Evolutionary conservation across 2,797 vertebrate genomes (phyloP).

Genomic region (Valencia hispanica): DNA sequence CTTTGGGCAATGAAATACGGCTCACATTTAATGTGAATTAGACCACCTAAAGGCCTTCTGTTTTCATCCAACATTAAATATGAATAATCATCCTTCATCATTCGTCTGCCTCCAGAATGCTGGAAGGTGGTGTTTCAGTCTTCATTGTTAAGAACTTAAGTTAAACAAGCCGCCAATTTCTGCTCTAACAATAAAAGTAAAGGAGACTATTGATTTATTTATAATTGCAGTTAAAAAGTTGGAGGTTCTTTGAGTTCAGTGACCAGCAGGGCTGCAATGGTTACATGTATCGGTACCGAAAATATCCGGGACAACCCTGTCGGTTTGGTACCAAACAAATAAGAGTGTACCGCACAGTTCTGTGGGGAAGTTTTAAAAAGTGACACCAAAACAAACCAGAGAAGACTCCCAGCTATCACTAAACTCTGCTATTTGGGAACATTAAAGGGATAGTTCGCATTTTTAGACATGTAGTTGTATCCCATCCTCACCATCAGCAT

Average conservation of each 20-base stretch:
- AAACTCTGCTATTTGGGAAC: no score
- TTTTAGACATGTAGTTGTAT: no score
- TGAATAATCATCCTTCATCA: neutral
- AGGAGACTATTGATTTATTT: neutral
- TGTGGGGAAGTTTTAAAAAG: no score
- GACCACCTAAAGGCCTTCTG: neutral
- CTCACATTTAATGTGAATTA: neutral
- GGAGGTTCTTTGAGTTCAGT: neutral
- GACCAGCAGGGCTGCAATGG: neutral
- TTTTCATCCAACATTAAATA: neutral
- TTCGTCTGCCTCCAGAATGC: neutral
- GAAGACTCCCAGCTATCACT: no score
- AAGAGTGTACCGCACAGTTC: no score
- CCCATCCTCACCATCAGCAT: no score
- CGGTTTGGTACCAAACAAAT: no score
- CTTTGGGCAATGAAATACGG: neutral
- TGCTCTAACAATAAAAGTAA: neutral
- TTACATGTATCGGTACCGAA: no score
- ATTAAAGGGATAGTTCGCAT: no score
- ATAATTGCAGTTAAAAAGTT: neutral
- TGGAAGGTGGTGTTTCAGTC: neutral
- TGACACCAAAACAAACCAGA: no score
- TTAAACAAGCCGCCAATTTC: neutral
- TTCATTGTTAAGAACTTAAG: neutral
- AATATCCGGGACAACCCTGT: no score